Evolutionary conservation across 2,888 invertebrate genomes (phyloP).

Genomic region (Cantharis rufa): DNA sequence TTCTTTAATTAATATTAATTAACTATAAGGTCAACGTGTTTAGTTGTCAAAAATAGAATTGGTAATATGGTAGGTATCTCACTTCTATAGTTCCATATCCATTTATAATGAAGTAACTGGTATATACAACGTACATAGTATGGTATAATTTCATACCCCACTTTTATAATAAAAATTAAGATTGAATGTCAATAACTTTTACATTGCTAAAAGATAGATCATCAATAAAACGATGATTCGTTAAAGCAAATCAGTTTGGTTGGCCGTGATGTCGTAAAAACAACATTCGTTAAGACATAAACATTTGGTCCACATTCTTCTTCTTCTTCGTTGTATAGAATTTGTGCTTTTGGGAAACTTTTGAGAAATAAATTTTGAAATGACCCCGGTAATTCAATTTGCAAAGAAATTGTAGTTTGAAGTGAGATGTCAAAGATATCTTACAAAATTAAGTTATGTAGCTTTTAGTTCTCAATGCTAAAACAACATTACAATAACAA

Average conservation of each 20-base stretch:
- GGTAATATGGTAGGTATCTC: not conserved
- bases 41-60: not conserved
- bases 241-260: not conserved
- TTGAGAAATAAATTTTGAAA: not conserved
- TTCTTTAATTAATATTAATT: not conserved
- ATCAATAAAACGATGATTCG: not conserved
- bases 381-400: not conserved
- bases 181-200: not conserved
- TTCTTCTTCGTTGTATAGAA: too few relatives aligned
- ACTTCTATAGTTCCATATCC: not conserved
- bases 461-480: not conserved
- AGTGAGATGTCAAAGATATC: not conserved
- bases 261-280: too few relatives aligned
- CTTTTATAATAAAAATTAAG: not conserved
- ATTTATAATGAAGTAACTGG: not conserved
- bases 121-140: not conserved
- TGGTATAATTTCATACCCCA: not conserved
- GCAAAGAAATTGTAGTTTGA: not conserved
- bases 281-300: too few relatives aligned
- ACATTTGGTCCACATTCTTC: too few relatives aligned
- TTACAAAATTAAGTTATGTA: not conserved
- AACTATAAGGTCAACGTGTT: not conserved
- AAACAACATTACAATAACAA: not conserved
- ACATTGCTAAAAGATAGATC: not conserved
- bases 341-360: too few relatives aligned